A percentile compares a stretch with the other conserved stretches of the same genome.
Evolutionary conservation across 2,797 vertebrate species (phyloP).

Genomic region (Aphelocoma californica): DNA sequence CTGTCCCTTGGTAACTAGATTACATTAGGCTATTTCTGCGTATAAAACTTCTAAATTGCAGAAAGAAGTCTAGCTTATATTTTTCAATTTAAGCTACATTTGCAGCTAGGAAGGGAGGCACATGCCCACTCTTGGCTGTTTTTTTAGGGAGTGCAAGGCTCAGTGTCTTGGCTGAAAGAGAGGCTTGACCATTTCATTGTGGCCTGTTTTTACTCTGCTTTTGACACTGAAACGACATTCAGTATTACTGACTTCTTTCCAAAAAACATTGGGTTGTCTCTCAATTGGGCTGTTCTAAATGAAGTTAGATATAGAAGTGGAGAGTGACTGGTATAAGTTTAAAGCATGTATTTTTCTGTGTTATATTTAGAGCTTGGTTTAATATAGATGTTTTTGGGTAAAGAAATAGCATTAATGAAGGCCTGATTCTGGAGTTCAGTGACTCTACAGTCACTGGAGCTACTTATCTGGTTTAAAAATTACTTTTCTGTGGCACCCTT

Average conservation of each 20-base stretch:
- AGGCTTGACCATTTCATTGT: not conserved
- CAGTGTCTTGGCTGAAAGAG: not conserved
- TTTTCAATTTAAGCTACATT: not conserved
- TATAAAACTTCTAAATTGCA: not conserved
- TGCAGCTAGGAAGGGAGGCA: not conserved
- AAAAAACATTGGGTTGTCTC: not conserved
- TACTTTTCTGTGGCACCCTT: not conserved
- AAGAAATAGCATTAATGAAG: not conserved
- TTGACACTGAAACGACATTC: not conserved
- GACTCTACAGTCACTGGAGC: not conserved
- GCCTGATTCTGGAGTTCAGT: not conserved
- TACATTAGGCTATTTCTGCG: not conserved
- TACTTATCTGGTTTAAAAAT: not conserved
- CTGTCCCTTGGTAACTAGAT: not conserved
- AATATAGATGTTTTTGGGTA: not conserved
- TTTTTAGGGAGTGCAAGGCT: not conserved
- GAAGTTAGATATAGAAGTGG: fast-evolving
- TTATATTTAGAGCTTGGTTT: not conserved
- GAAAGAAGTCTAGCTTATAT: not conserved
- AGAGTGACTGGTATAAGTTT: fast-evolving
- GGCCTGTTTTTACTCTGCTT: not conserved
- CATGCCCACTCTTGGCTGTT: not conserved
- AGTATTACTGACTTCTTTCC: not conserved
- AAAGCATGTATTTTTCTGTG: fast-evolving
- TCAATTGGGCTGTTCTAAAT: not conserved